These are phyloP conservation scores for Mylabris phalerata DNA, from an alignment of 1,140 invertebrate genomes.

Conservation along the genomic window DNA sequence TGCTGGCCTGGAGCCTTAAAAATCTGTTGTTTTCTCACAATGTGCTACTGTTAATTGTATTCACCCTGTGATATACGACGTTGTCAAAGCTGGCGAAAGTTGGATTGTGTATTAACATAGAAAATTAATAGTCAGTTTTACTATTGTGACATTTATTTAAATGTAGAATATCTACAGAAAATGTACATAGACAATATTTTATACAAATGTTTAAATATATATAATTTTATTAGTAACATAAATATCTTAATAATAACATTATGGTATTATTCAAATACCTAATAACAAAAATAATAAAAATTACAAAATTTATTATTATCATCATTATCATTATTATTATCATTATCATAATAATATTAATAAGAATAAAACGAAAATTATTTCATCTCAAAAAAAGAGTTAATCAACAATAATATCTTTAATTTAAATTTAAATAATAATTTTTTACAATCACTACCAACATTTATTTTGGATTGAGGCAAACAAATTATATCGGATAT, in stretches of 20 bases:
- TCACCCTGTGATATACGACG: no score
- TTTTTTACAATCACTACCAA: conserved; percentile 12
- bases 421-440: conserved; percentile 1
- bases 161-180: conserved; percentile 14
- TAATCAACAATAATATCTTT: no score
- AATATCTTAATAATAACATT: conserved; percentile 15
- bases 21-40: no score
- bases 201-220: conserved; percentile 15
- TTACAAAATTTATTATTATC: no score
- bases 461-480: conserved; percentile 1
- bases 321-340: not conserved
- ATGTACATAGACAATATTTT: conserved; percentile 16
- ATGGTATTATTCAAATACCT: conserved; percentile 2
- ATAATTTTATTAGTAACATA: conserved; percentile 16
- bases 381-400: no score
- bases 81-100: no score
- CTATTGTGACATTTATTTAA: conserved; percentile 11
- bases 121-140: no score
- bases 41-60: no score
- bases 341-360: conserved; percentile 4
- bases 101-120: no score
- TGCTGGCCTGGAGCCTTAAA: no score
- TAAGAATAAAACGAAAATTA: not conserved
- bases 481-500: not conserved
- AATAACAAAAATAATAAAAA: conserved; percentile 10